Evolutionary conservation across 92 coral and sea anemone genomes (phyloP).

Genomic region (Scolanthus callimorphus): DNA sequence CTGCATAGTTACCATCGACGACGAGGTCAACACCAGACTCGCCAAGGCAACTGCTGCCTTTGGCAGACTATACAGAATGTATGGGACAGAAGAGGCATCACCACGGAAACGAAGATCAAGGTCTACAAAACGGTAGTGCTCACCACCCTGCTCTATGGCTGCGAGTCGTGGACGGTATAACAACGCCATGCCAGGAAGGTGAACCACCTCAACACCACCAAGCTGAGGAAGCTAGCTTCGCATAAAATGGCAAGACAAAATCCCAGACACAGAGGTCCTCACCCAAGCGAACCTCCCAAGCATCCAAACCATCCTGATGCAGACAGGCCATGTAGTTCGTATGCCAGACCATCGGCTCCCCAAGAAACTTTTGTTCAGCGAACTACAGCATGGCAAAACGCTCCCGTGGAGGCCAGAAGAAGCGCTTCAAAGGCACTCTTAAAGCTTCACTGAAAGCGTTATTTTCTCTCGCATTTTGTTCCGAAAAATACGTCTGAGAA

Average conservation of each 20-base stretch:
- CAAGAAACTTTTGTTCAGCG: constrained; percentile 12
- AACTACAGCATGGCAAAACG: constrained; percentile 1
- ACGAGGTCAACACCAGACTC: constrained; percentile 2
- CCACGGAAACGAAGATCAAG: too few relatives aligned
- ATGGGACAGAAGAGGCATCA: constrained; percentile 11
- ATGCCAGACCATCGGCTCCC: constrained; percentile 30
- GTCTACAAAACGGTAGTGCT: constrained; percentile 25
- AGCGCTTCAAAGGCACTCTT: neutral
- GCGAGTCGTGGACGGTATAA: neutral
- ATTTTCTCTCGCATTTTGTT: too few relatives aligned
- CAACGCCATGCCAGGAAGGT: neutral
- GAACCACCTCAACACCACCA: constrained; percentile 27
- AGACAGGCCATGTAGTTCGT: constrained; percentile 32
- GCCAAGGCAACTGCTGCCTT: neutral
- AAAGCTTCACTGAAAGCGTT: neutral
- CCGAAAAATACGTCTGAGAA: too few relatives aligned
- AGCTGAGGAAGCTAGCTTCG: constrained; percentile 2
- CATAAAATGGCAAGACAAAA: constrained; percentile 31
- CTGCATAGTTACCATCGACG: constrained; percentile 20
- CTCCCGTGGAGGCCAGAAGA: neutral
- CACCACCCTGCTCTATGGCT: constrained; percentile 14
- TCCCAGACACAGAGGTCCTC: constrained; percentile 36
- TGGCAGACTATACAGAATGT: constrained; percentile 11
- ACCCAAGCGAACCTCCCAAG: constrained; percentile 24
- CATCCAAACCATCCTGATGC: constrained; percentile 41